These are phyloP conservation scores for Uromys caudimaculatus DNA, from an alignment of 2,797 vertebrate species.

Conservation along the genomic window DNA sequence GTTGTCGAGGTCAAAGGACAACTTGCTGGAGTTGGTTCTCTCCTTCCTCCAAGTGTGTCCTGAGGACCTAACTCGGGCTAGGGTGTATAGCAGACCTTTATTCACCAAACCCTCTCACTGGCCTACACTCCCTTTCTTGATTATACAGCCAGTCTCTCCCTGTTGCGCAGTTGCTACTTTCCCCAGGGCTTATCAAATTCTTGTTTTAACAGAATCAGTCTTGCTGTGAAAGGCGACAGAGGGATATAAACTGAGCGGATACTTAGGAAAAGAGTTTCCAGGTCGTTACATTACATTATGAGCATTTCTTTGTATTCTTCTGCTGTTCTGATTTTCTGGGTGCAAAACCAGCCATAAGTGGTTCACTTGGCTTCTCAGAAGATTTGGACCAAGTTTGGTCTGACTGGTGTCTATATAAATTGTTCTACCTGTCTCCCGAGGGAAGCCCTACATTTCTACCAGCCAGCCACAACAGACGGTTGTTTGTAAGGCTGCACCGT, in stretches of 20 bases:
- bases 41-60: neutral
- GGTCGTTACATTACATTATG: neutral
- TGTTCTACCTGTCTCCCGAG: neutral
- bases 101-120: neutral
- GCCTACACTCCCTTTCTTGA: neutral
- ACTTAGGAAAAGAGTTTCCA: constrained; percentile 16
- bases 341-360: constrained; percentile 1
- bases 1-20: neutral
- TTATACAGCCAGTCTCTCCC: neutral
- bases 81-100: neutral
- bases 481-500: neutral
- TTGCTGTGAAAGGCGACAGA: neutral
- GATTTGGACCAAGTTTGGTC: neutral
- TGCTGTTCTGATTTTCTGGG: neutral
- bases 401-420: neutral
- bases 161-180: neutral
- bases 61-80: neutral
- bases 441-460: neutral
- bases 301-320: neutral
- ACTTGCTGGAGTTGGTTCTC: neutral
- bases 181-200: neutral
- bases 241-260: neutral
- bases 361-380: constrained; percentile 7
- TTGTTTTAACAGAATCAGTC: neutral
- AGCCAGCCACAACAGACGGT: neutral